Evolutionary conservation across 2,797 vertebrate species (phyloP), one percentile per base, ranked within the genome.

Genomic region (Melanogrammus aeglefinus): DNA sequence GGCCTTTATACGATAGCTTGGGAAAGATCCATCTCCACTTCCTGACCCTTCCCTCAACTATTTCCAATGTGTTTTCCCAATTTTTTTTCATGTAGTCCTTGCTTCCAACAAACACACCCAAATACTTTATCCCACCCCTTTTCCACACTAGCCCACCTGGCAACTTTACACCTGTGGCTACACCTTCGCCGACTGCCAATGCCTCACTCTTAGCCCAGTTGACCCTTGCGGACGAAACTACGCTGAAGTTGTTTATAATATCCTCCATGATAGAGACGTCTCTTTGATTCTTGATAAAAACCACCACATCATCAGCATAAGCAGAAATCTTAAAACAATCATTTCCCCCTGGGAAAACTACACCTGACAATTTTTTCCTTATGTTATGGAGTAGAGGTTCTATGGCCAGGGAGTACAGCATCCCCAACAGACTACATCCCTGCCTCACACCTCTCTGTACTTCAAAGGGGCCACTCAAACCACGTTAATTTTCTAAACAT

Each of bases 41-140:
- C 39, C 24, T 39, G 2, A 74, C 14, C 3, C 29, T 12, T 73
- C 35, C 31, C 18, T 73, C 35, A 33, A 73, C 33, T 38, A 6
- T 73, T 73, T 73, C 72, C 33, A 74, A 39, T n/a, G 27, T n/a
- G 13, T 74, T 41, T 6, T 38, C 36, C 72, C 72, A 74, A 27
- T n/a, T 41, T 74, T 27, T 27, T 38, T 21, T 18, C 35, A 35
- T 35, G 3, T 35, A 73, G 6, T 35, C 33, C 16, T 73, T 38
- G 2, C 18, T 35, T 38, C 72, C 72, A 1, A 73, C 31, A 6
- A 36, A 72, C 13, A 72, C 71, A 6, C 31, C 33, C 1, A 73
- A 7, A 73, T 73, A 73, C 12, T 38, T 73, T 1, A 73, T 73
- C 14, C 72, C 72, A 8, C 31, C 72, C 33, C 3, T 73, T 24